Base-by-base conservation (phyloP, 2,888 invertebrate genomes). In the Desoria tigrina region DNA sequence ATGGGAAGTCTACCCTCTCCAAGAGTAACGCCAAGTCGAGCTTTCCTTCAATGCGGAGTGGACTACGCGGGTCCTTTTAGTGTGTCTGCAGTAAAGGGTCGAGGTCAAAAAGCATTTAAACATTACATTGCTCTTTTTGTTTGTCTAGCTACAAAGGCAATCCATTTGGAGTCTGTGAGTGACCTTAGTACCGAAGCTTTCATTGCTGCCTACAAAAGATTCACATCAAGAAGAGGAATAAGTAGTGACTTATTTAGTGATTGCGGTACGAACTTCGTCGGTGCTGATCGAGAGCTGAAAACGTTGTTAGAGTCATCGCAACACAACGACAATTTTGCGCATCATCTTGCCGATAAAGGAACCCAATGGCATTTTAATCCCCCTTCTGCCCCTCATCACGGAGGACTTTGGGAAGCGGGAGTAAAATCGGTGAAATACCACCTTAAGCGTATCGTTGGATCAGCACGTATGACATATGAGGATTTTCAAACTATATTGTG, bases 181-280 rank as follows among this genome's bases (percentile, higher is more conserved):
- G 76, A 77, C 39, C 54, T 78, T 1, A 74, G 77, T 0, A 63
- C 78, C 1, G 76, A 78, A 23, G 73, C 74, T 1, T 79, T 80
- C 63, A 16, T 79, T 2, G 77, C 78, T 0, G 71, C 78, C 0
- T 62, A 79, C 2, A 61, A 76, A 3, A 59, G 78, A 55, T 80
- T 79, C 57, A 64, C 77, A 0, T 64, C 77, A 1, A 26, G 78
- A 18, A 51, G 77, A 37, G 79, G 78, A 1, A 26, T 73, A 2
- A 74, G 74, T 16, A 21, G 57, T 11, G 64, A 77, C 2, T 66
- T 80, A 0, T 77, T 70, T 53, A 77, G 77, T 2, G 79, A 80
- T 60, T 77, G 78, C 73, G 79, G 79, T 1, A 77, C 77, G 1
- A 79, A 79, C 62, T 80, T 79, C 59, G 73, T 79, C 1, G 79